Percentiles rank a stretch among this genome's conserved stretches.
Conservation (phyloP, 2,888 invertebrate species). For the Pharmacophagus antenor region DNA sequence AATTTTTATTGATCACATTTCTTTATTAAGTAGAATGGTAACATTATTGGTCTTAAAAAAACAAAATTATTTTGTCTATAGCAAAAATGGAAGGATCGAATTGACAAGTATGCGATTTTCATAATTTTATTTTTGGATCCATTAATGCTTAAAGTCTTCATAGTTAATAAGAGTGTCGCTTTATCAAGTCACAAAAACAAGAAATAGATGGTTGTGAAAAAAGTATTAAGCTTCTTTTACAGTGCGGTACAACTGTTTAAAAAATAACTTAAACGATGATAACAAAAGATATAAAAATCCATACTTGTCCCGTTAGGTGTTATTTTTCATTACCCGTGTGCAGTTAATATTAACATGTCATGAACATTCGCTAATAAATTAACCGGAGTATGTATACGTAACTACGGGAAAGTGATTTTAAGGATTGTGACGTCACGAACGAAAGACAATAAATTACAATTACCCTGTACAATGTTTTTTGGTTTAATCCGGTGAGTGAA, state of each 20-base stretch:
- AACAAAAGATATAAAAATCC: conserved; percentile 79
- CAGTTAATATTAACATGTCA: conserved; percentile 58
- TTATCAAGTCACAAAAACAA: conserved; percentile 40
- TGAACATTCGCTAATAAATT: conserved; percentile 51
- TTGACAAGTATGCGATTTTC: conserved; percentile 76
- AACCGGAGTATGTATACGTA: conserved; percentile 62
- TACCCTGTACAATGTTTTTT: conserved; percentile 63
- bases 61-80: conserved; percentile 49
- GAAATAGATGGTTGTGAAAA: conserved; percentile 35
- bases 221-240: conserved; percentile 38
- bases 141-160: conserved; percentile 56
- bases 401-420: conserved; percentile 68
- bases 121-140: conserved; percentile 72
- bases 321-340: conserved; percentile 65
- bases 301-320: conserved; percentile 60
- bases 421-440: conserved; percentile 77
- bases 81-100: conserved; percentile 75
- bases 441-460: conserved; percentile 71
- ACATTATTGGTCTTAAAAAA: conserved; percentile 26
- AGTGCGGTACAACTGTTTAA: conserved; percentile 60
- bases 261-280: conserved; percentile 72
- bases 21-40: conserved; percentile 17
- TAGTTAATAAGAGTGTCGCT: conserved; percentile 45
- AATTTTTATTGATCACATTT: not conserved
- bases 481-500: conserved; percentile 56